Conservation (phyloP, 2,888 invertebrate species). For the Cylindroiulus punctatus region DNA sequence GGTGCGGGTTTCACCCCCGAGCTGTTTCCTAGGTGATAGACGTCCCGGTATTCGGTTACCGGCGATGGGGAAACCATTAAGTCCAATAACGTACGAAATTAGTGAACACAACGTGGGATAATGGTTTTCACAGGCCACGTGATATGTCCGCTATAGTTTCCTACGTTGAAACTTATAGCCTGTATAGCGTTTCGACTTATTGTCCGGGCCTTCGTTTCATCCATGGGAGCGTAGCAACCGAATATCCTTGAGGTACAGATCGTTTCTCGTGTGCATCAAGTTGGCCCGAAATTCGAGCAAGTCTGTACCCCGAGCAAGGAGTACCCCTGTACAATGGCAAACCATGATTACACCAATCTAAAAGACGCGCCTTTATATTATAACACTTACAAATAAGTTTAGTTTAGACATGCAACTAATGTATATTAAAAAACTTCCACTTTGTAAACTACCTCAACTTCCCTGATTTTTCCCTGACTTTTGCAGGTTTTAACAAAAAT, state of each 20-base stretch:
- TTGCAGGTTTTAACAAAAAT: too few relatives aligned
- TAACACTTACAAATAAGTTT: too few relatives aligned
- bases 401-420: too few relatives aligned
- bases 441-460: too few relatives aligned
- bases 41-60: constrained; percentile 18
- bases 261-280: not conserved
- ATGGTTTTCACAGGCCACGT: constrained; percentile 5
- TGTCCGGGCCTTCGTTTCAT: not conserved
- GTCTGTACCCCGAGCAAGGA: too few relatives aligned
- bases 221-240: not conserved
- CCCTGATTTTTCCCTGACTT: too few relatives aligned
- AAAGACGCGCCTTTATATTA: too few relatives aligned
- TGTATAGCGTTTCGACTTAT: constrained; percentile 18
- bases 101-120: constrained; percentile 18
- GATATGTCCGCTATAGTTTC: not conserved
- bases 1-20: not conserved
- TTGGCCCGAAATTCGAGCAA: not conserved
- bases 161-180: not conserved
- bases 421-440: too few relatives aligned
- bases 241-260: not conserved
- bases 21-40: not conserved
- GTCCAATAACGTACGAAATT: constrained; percentile 5
- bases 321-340: not conserved
- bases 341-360: not conserved
- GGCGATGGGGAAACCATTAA: constrained; percentile 18